Evolutionary conservation across 1,140 invertebrate species (phyloP).

Genomic region (Heliconius himera): DNA sequence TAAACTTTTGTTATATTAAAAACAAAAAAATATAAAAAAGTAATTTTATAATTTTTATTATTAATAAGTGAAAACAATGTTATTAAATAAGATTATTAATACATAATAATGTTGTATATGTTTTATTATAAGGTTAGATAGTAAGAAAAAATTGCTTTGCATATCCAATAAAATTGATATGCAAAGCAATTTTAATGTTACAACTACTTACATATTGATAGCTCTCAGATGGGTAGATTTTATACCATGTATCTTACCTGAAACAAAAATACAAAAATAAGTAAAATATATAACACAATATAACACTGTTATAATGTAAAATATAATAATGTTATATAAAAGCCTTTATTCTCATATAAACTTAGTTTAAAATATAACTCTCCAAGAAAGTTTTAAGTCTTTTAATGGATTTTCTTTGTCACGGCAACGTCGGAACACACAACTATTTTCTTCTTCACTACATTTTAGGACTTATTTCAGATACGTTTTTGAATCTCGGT

Average conservation of each 20-base stretch:
- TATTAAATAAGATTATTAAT: no score
- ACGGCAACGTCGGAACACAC: slow-evolving; percentile 32
- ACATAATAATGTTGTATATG: no score
- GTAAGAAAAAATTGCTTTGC: no score
- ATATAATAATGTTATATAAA: slow-evolving; percentile 14
- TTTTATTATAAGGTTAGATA: no score
- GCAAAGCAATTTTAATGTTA: no score
- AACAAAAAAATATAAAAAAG: no score
- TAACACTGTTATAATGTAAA: background rate
- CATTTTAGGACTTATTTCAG: slow-evolving; percentile 31
- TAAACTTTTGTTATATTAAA: background rate
- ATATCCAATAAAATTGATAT: no score
- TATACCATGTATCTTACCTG: slow-evolving; percentile 29
- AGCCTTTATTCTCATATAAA: slow-evolving; percentile 31
- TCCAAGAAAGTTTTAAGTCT: slow-evolving; percentile 32
- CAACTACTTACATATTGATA: background rate
- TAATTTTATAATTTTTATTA: no score
- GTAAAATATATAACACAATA: background rate
- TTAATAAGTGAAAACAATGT: no score
- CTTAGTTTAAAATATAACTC: slow-evolving; percentile 35
- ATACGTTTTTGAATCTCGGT: slow-evolving; percentile 31
- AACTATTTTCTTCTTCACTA: slow-evolving; percentile 37
- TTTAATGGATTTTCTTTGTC: slow-evolving; percentile 43
- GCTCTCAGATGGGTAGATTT: background rate
- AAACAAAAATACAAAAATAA: slow-evolving; percentile 19